These are phyloP conservation scores for Acromyrmex heyeri DNA, from an alignment of 1,140 invertebrate genomes.

Conservation along the genomic window DNA sequence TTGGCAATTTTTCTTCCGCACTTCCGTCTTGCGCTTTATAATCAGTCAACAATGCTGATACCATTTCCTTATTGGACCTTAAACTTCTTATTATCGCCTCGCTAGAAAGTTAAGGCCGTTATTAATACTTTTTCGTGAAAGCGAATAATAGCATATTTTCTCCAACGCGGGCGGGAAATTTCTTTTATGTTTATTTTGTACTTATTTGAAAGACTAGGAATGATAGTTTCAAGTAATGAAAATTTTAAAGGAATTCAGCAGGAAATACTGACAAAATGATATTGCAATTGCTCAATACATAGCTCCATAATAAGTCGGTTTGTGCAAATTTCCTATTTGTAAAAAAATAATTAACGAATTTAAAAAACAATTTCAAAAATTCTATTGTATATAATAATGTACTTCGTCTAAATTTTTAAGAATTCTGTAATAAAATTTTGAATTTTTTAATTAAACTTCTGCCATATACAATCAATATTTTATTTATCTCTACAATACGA, in stretches of 20 bases:
- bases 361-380: not conserved
- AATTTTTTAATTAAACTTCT: not conserved
- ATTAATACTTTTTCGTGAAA: conserved; percentile 37
- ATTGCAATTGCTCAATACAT: not conserved
- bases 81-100: conserved; percentile 93
- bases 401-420: not conserved
- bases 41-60: conserved; percentile 91
- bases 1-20: conserved; percentile 64
- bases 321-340: not conserved
- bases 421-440: not conserved
- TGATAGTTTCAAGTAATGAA: not conserved
- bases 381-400: not conserved
- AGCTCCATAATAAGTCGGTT: not conserved
- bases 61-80: conserved; percentile 90
- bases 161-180: not conserved
- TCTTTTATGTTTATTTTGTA: not conserved
- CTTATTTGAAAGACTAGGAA: not conserved
- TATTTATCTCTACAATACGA: conserved; percentile 36
- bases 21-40: conserved; percentile 83
- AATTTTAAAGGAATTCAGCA: not conserved
- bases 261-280: not conserved
- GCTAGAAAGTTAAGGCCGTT: conserved; percentile 84
- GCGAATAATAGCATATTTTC: conserved; percentile 26
- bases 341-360: not conserved
- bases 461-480: not conserved